A percentile compares a stretch with the other conserved stretches of the same genome.
Conservation (phyloP, 2,888 invertebrate genomes). For the Zele albiditarsus region DNA sequence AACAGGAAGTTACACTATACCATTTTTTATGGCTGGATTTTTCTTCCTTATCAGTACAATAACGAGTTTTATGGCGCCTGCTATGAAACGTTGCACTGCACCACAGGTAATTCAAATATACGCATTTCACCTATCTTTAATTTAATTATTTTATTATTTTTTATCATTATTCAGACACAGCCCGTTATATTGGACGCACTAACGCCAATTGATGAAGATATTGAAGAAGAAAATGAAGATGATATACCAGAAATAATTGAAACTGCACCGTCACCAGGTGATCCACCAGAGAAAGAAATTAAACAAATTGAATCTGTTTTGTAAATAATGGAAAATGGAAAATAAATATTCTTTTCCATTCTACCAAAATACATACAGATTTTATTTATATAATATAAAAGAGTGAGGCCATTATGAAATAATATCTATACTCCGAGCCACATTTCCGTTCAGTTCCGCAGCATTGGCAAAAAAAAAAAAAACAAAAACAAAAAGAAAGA, state of each 20-base stretch:
- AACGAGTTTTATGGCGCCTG: conserved; percentile 88
- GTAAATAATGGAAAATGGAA: conserved; percentile 71
- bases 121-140: neutral
- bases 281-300: conserved; percentile 74
- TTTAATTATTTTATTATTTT: conserved; percentile 15
- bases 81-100: conserved; percentile 77
- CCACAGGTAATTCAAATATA: conserved; percentile 60
- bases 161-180: conserved; percentile 74
- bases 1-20: conserved; percentile 87
- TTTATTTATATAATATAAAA: neutral
- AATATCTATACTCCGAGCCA: conserved; percentile 64
- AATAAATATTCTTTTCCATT: neutral
- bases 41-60: conserved; percentile 89
- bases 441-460: conserved; percentile 65
- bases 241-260: conserved; percentile 86
- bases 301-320: conserved; percentile 85
- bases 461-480: conserved; percentile 43
- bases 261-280: conserved; percentile 78
- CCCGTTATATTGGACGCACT: conserved; percentile 82
- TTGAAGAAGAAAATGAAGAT: conserved; percentile 81
- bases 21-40: conserved; percentile 94
- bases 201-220: conserved; percentile 86
- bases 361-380: neutral
- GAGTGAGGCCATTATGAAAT: neutral
- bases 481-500: too few relatives aligned